Evolutionary conservation across 2,113 vertebrate species (phyloP), one percentile per base, ranked within the genome.

Genomic region (Litocranius walleri): DNA sequence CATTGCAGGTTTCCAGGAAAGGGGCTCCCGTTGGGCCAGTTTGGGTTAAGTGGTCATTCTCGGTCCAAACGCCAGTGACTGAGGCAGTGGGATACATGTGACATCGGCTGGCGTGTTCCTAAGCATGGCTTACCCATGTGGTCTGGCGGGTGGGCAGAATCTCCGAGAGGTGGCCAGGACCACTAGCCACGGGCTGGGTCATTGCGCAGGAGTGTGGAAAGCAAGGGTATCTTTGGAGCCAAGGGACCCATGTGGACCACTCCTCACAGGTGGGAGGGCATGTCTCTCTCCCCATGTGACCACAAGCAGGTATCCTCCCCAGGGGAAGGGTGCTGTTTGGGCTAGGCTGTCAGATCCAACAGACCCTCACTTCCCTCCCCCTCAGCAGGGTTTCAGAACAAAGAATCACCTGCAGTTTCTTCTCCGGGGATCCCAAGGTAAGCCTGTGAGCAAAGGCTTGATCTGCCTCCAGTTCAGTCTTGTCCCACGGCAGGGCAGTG

Each of bases 171-270:
- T 88, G 59, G 85, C n/a, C n/a, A 92, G 48, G n/a, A 17, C 82
- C 13, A 30, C 17, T n/a, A 8, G 8, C 30, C 52, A 33, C 0
- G 0, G 19, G 7, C 36, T 21, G 40, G 48, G 74, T 23, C 5
- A 6, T 27, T 6, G 12, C 23, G 3, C 16, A 9, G 71, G 23
- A 50, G 36, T 15, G 27, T 0, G 6, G 25, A 25, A 67, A 71
- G n/a, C 23, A 30, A 33, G 45, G 12, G 30, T 13, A 7, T 87
- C 45, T 82, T 57, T 30, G 27, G 52, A 29, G 15, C 71, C 30
- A 10, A 29, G 30, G 54, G 50, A 7, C 33, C 43, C 14, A 2
- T 4, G n/a, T 17, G 33, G 33, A 5, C 23, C 43, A 19, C 15
- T 19, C 0, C 6, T 15, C 1, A 8, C 45, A 33, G 56, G 19